Base-by-base conservation (phyloP, 2,113 vertebrate species). In the Poicephalus meyeri region DNA sequence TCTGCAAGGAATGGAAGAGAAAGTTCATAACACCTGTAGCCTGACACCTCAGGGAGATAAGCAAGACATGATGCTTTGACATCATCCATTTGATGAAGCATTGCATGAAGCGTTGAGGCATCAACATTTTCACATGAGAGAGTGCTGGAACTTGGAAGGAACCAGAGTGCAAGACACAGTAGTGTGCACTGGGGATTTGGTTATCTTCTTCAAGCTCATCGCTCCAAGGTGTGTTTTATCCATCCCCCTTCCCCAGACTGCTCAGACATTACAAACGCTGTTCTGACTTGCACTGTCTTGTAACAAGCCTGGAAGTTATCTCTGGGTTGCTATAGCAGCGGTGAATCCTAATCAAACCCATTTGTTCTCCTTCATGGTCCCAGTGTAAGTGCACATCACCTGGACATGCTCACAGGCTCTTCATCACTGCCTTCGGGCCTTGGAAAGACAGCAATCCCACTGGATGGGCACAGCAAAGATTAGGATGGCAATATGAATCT, bases 11-110 rank as follows among this genome's bases (percentile, higher is more conserved):
- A 79, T 21, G 10, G 33, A 31, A 79, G 28, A 9, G 11, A 71
- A 91, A 65, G 9, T 18, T 16, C 19, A 18, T 44, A 47, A 87
- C 81, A 89, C 10, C 18, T 69, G 44, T 41, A 65, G n/a, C 31
- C n/a, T 91, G 14, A 20, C 19, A 53, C 14, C 15, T 35, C 39
- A 71, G 19, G 11, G n/a, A 44, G 14, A n/a, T 16, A 0, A 69
- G 11, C 6, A 78, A 80, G 55, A 44, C 28, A 23, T 0, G 0
- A 16, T n/a, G n/a, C n/a, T n/a, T n/a, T n/a, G n/a, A n/a, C n/a
- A n/a, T n/a, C n/a, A n/a, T 55, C 23, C 4, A 5, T 89, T 76
- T 72, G 21, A 64, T 33, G 19, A 42, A 37, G 10, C 1, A 0
- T 33, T 76, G 39, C 2, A 69, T 16, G 14, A 86, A 79, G 15